Base-by-base conservation (phyloP, 2,888 invertebrate genomes). In the Diogma glabrata region DNA sequence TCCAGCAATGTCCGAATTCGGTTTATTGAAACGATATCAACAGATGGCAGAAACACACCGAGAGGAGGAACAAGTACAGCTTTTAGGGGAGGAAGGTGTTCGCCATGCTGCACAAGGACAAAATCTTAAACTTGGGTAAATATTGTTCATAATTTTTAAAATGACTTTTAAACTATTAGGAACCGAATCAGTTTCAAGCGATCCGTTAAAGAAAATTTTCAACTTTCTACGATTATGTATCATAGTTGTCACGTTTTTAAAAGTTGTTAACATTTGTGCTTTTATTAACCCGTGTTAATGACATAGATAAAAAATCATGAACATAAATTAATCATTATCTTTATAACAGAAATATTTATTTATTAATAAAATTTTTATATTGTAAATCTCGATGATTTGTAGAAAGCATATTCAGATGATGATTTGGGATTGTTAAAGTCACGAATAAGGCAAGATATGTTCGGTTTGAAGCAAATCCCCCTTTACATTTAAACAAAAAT, bases 41-140 rank as follows among this genome's bases (percentile, higher is more conserved):
- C 92, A 93, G 88, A 92, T 94, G 90, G 92, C 93, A 75, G 95
- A 95, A 75, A 90, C 92, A 70, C 86, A 87, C 72, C 84, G 89
- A 67, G 93, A 94, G 75, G 89, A 94, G 78, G 90, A 95, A 74
- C 92, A 91, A 75, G 88, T 92, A 67, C 92, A 92, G 64, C 83
- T 96, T 69, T 84, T 96, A 70, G 93, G 93, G 72, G 95, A 95
- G 76, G 95, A 95, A 77, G 90, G 87, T 67, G 84, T 91, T 70
- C 82, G 87, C 72, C 89, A 91, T 69, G 67, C 62, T 59, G 70
- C 69, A 60, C 59, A 59, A 49, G 93, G 93, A 76, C 94, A 94
- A 79, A 90, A 92, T 75, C 85, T 94, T 72, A 93, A 94, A 77
- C 81, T 95, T 75, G 95, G 95, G 95, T 95, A 90, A 87, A 81